A percentile compares a stretch with the other conserved stretches of the same genome.
Conservation (phyloP, 2,888 invertebrate genomes). For the Teleogryllus oceanicus region DNA sequence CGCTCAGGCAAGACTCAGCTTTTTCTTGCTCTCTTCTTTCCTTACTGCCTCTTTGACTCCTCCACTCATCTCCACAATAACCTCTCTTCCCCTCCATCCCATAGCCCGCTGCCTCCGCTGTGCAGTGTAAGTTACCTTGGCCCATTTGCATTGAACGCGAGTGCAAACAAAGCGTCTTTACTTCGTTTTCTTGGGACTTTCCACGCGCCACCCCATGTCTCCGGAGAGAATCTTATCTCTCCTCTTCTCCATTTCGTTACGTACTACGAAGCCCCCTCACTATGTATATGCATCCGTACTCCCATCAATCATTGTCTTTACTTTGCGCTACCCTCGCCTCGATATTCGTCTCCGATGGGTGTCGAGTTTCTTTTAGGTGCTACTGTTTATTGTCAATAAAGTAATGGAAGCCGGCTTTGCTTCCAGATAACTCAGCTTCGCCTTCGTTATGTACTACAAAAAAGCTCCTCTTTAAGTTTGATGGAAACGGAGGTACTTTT, state of each 20-base stretch:
- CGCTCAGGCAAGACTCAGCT: no score
- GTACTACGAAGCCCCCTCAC: not conserved
- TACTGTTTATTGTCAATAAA: not conserved
- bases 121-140: constrained; percentile 18
- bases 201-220: not conserved
- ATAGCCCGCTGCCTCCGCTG: not conserved
- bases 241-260: not conserved
- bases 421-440: no score
- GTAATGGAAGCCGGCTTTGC: not conserved
- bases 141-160: not conserved
- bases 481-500: no score
- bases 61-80: not conserved
- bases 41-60: no score
- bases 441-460: no score
- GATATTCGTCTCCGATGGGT: not conserved
- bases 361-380: not conserved
- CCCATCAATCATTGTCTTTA: not conserved
- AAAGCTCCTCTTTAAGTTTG: no score
- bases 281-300: not conserved
- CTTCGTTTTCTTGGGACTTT: not conserved
- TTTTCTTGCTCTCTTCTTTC: no score
- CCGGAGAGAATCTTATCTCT: constrained; percentile 18
- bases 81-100: not conserved
- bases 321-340: not conserved
- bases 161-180: not conserved